Base-by-base conservation (phyloP, 2,888 invertebrate species). In the Scaptodrosophila latifasciaeformis region DNA sequence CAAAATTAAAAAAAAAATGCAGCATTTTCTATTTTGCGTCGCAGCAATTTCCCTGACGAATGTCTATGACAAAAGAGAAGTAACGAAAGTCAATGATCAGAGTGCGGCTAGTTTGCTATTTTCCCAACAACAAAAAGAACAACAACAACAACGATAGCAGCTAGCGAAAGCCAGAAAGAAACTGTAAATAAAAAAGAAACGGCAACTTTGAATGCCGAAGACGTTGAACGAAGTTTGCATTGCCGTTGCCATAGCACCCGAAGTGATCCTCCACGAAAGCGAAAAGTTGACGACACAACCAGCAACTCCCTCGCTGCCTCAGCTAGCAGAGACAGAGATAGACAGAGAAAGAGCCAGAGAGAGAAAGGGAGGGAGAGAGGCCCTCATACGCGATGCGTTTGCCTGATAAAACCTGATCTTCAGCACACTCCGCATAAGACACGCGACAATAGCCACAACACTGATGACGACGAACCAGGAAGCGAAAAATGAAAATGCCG, bases 11-110 rank as follows among this genome's bases (percentile, higher is more conserved):
- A n/a, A 15, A n/a, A n/a, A 34, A 34, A 34, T 34, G 34, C 17
- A 10, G 54, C 50, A 45, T 65, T 72, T 72, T 59, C 56, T 51
- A 62, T 63, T 72, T 67, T 53, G 61, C 58, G 61, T 59, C 59
- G 49, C 71, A 70, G n/a, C 76, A 75, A 58, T 72, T 79, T 74
- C 57, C 77, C 63, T 77, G 70, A 65, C 80, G 74, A 75, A 74
- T 67, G 74, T 67, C 49, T 61, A 53, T 62, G 65, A 57, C 65
- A 70, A 70, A 80, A 62, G 62, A 62, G 70, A 76, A 64, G 63
- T 65, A 67, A 51, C 67, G 69, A 81, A 79, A 83, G 83, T 82
- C 83, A 82, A 82, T 78, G 82, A 82, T 82, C 81, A 81, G 79
- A 51, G 46, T 49, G 66, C 46, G 53, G 59, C 62, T 39, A 54